Evolutionary conservation across 1,140 invertebrate species (phyloP).

Genomic region (Drosophila mauritiana): DNA sequence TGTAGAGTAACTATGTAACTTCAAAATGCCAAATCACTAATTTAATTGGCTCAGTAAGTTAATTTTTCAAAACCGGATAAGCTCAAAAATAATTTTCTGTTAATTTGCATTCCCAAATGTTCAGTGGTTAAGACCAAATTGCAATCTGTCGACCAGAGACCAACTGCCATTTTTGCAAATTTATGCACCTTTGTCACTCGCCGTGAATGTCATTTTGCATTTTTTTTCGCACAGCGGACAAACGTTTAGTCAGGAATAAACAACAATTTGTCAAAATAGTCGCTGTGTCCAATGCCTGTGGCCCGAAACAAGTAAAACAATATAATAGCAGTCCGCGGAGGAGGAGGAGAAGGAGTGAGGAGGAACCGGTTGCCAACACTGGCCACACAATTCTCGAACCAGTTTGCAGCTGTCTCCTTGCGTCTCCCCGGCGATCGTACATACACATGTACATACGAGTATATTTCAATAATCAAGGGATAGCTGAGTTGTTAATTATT

Average conservation of each 20-base stretch:
- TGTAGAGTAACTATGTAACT: no score
- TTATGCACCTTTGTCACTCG: constrained; percentile 57
- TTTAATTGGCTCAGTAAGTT: not conserved
- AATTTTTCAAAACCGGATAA: not conserved
- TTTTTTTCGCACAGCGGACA: constrained; percentile 49
- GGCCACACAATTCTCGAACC: constrained; percentile 40
- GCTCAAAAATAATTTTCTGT: not conserved
- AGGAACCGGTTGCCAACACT: constrained; percentile 38
- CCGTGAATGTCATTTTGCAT: constrained; percentile 54
- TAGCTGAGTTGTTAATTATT: constrained; percentile 76
- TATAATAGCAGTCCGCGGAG: constrained; percentile 23
- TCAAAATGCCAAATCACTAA: not conserved
- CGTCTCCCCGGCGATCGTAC: constrained; percentile 17
- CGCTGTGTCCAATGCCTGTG: constrained; percentile 16
- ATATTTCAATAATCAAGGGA: constrained; percentile 77
- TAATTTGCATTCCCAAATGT: not conserved
- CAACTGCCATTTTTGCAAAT: constrained; percentile 40
- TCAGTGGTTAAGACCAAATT: constrained; percentile 7
- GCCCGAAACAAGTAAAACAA: constrained; percentile 36
- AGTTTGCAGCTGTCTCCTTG: constrained; percentile 69
- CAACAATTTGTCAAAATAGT: constrained; percentile 69
- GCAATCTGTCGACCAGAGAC: not conserved
- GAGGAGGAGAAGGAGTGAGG: no score
- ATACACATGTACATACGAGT: not conserved
- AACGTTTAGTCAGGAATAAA: constrained; percentile 74